Base-by-base conservation (phyloP, 2,888 invertebrate genomes). In the Melipona beecheii region DNA sequence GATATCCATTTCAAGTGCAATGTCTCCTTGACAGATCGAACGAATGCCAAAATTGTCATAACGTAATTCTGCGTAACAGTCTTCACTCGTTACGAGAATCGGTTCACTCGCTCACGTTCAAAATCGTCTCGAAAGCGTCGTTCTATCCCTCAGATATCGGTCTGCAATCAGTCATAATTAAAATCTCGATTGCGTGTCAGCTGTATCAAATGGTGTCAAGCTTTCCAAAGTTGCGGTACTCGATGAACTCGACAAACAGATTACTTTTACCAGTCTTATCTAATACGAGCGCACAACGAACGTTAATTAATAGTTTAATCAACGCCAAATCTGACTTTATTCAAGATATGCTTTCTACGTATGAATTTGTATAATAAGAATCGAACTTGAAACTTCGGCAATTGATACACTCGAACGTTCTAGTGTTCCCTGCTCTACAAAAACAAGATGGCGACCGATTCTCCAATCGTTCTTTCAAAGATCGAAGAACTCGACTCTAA, bases 351-450 rank as follows among this genome's bases (percentile, higher is more conserved):
- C 68, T 87, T 85, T 76, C 71, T 49, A n/a, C 60, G 52, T 13
- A 82, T 36, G 36, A 36, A 36, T 87, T 87, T 75, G 24, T 77
- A 75, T 81, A 81, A 78, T 77, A 66, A 43, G 43, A 66, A 54
- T 49, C 17, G 62, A 64, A 64, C 2, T 50, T 68, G 2, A 3
- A 52, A 13, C 27, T 49, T 50, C 27, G 15, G 2, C 31, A 4
- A 36, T 76, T 31, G 60, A 19, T 19, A 36, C 36, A 5, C 9
- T 24, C 9, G n/a, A 56, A 56, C 21, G 4, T 60, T 19, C 50
- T 17, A 9, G 5, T 4, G 13, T 31, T 36, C n/a, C 13, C 15
- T 5, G 50, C 24, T 15, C n/a, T 43, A 50, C 19, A 50, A 31
- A 64, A 64, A 36, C 3, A 36, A 27, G 49, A 60, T 24, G 19